phyloP scores from a whole-genome alignment of 2,888 invertebrate genomes.

The Eurytoma californica region DNA sequence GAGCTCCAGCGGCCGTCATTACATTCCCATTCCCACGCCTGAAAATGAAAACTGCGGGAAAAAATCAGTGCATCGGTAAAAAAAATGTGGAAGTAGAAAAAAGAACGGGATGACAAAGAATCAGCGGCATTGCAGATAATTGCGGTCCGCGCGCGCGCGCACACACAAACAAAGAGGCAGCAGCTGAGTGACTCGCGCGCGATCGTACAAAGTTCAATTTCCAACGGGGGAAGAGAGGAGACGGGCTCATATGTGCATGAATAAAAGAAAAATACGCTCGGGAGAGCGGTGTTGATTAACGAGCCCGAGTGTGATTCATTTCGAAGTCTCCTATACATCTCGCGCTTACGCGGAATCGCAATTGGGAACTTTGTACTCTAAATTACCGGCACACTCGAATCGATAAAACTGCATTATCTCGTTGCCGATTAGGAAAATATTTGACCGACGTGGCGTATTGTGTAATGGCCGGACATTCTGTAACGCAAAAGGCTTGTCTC shows the following conservation, averaged over 20 bases:
- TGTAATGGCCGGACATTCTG: too few species aligned
- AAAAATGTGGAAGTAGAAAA: background rate
- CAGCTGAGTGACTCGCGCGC: background rate
- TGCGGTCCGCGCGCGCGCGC: background rate
- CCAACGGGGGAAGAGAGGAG: background rate
- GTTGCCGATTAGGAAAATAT: too few species aligned
- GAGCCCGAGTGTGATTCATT: conserved; percentile 27
- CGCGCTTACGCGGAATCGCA: background rate
- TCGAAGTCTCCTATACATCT: background rate
- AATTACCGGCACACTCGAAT: too few species aligned
- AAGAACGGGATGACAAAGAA: conserved; percentile 2
- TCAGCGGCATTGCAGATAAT: conserved; percentile 8
- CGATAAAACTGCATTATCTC: too few species aligned
- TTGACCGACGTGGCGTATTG: too few species aligned
- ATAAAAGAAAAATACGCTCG: background rate
- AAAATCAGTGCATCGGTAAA: background rate
- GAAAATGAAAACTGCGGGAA: too few species aligned
- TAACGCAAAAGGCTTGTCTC: too few species aligned
- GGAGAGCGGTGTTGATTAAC: conserved; percentile 23
- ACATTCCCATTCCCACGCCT: too few species aligned
- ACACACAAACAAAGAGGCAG: conserved; percentile 10
- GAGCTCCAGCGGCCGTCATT: too few species aligned
- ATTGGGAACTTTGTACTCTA: background rate
- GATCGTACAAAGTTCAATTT: conserved; percentile 19
- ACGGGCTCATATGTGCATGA: background rate